Base-by-base conservation (phyloP, 1,140 invertebrate species). In the Ceratitis capitata region DNA sequence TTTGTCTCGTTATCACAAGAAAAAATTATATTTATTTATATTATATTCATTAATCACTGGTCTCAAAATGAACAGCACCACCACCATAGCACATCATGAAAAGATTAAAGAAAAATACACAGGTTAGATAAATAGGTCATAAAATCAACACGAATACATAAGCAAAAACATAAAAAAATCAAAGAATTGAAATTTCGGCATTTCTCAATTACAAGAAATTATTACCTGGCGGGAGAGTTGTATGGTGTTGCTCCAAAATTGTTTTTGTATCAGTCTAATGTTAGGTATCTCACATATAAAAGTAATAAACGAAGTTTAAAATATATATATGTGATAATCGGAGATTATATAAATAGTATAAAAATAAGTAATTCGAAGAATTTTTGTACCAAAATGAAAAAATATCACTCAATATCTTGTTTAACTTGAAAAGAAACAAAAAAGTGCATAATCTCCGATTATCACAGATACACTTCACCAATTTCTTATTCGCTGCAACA, bases 341-440 rank as follows among this genome's bases (percentile, higher is more conserved):
- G n/a, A 78, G 45, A 78, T 45, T n/a, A 45, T 45, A 45, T 23
- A 78, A 69, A 74, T 45, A 78, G 69, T 78, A 45, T 35, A 78
- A 78, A 78, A 78, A 42, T 16, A n/a, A 78, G 69, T 78, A 78
- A 78, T 78, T 78, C 45, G 69, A 78, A 78, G 69, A 78, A 78
- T 78, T 78, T 78, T 78, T 78, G 69, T 45, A 78, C 39, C 42
- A 78, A 78, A 69, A 69, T 29, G 14, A 6, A 32, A 69, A 78
- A 78, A 23, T 12, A 45, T 23, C 39, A 69, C 35, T 23, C 35
- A 78, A 78, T 45, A 12, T 45, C 42, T 45, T 78, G 39, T 45
- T 45, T 5, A 45, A 45, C 39, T n/a, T n/a, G n/a, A n/a, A n/a
- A 45, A 12, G 14, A 78, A 78, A n/a, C n/a, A 47, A 12, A 78